A percentile compares a stretch with the other conserved stretches of the same genome.
Conservation (phyloP, 92 coral and sea anemone species). For the Palythoa heliodiscus region DNA sequence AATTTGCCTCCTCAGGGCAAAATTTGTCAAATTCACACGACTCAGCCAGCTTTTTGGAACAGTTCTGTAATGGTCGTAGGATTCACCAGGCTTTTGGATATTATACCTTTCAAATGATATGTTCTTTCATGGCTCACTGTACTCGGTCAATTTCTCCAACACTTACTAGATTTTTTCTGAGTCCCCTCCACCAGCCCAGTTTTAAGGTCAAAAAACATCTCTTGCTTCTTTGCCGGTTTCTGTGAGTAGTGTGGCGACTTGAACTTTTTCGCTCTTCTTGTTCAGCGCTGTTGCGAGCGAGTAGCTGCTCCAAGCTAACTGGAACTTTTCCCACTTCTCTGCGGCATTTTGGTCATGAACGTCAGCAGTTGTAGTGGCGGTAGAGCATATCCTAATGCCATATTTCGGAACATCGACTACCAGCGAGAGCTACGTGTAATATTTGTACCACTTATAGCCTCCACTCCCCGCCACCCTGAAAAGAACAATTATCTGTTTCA, state of each 20-base stretch:
- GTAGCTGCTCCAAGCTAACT: slow-evolving; percentile 21
- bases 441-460: no score
- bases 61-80: not conserved
- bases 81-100: not conserved
- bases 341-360: not conserved
- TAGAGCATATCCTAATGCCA: not conserved
- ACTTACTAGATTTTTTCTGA: not conserved
- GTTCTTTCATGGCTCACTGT: not conserved
- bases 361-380: not conserved
- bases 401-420: not conserved
- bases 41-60: not conserved
- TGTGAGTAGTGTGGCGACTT: slow-evolving; percentile 49
- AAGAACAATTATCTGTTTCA: no score
- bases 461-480: no score
- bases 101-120: not conserved
- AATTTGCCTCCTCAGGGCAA: not conserved
- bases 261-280: slow-evolving; percentile 36
- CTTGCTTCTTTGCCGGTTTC: slow-evolving; percentile 46
- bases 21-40: not conserved
- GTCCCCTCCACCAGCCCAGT: slow-evolving; percentile 38
- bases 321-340: not conserved
- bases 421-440: not conserved
- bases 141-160: not conserved
- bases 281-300: slow-evolving; percentile 45
- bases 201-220: slow-evolving; percentile 42